These are phyloP conservation scores for Cotesia glomerata DNA, from an alignment of 1,140 invertebrate genomes.

Conservation along the genomic window DNA sequence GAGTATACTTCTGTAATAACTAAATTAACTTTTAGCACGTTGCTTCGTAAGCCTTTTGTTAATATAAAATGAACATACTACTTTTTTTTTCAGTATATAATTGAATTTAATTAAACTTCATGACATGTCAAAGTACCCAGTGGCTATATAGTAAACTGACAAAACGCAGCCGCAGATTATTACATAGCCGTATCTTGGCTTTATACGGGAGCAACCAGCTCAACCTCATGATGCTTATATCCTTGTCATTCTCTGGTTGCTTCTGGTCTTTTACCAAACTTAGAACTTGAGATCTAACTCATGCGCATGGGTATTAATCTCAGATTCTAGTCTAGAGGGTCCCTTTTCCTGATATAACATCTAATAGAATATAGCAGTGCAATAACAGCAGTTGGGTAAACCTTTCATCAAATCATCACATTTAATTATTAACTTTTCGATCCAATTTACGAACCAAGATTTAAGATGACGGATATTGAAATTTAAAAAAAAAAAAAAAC, in stretches of 20 bases:
- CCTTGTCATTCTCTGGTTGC: neutral
- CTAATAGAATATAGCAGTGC: neutral
- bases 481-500: neutral
- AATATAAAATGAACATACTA: neutral
- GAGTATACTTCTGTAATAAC: too few relatives aligned
- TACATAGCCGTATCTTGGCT: conserved; percentile 30
- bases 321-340: neutral
- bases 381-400: neutral
- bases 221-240: conserved; percentile 4
- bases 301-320: conserved; percentile 10
- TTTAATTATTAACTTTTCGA: too few relatives aligned
- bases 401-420: neutral
- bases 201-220: conserved; percentile 3
- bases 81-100: conserved; percentile 23
- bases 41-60: neutral
- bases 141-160: conserved; percentile 20
- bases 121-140: conserved; percentile 33
- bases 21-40: neutral
- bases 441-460: too few relatives aligned
- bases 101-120: conserved; percentile 38
- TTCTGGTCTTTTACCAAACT: neutral
- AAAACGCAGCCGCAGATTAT: conserved; percentile 38
- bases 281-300: neutral
- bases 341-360: conserved; percentile 33
- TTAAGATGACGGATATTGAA: neutral